phyloP scores from a whole-genome alignment of 30 jellyfish, hydroid and myxozoan genomes.

The Turritopsis rubra region DNA sequence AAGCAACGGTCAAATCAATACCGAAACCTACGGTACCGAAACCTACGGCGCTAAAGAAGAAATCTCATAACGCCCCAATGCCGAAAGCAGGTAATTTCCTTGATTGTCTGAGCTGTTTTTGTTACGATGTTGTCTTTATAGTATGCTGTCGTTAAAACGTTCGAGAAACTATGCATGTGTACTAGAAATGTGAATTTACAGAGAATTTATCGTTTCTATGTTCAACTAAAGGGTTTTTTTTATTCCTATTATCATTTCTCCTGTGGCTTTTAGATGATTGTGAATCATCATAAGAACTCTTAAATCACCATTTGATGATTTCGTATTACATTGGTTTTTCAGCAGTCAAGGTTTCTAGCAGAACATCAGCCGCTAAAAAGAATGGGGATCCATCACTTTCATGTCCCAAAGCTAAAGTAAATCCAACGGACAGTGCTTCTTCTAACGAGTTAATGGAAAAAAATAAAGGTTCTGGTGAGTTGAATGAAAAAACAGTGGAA shows the following conservation, averaged over 20 bases:
- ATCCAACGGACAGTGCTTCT: not conserved
- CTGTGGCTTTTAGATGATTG: no score
- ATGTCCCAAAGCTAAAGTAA: conserved; percentile 3
- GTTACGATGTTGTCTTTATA: no score
- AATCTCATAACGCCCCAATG: not conserved
- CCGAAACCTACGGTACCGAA: no score
- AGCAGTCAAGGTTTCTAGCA: not conserved
- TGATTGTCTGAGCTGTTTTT: no score
- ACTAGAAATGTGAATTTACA: not conserved
- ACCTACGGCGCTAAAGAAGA: not conserved
- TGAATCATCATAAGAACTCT: no score
- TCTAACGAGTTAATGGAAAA: not conserved
- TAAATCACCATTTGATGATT: no score
- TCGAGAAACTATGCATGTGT: not conserved
- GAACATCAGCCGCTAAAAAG: not conserved
- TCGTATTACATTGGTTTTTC: not conserved
- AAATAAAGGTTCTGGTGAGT: not conserved
- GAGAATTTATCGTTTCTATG: not conserved
- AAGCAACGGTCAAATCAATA: not conserved
- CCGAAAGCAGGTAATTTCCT: not conserved
- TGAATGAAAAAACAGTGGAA: conserved; percentile 30
- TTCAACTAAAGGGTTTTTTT: no score
- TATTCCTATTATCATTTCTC: no score
- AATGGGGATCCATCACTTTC: not conserved
- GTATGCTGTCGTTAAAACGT: not conserved